Base-by-base conservation (phyloP, 2,888 invertebrate species). In the Limenitis camilla region DNA sequence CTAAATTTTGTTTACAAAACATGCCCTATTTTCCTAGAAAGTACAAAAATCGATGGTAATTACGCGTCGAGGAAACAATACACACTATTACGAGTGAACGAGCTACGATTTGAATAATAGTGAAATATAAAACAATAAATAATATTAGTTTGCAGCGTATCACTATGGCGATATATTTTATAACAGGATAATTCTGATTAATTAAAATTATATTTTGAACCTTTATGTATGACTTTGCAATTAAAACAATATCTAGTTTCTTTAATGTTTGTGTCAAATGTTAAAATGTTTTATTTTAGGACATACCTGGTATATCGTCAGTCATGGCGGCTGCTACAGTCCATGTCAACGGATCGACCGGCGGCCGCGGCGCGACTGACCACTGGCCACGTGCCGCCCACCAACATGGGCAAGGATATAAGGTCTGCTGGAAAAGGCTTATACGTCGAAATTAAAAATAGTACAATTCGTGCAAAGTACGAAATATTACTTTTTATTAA, bases 261-360 rank as follows among this genome's bases (percentile, higher is more conserved):
- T 11, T 35, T n/a, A 31, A 36, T 29, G 42, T 32, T 28, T 32
- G 11, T 47, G 30, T 3, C 19, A 11, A 41, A 40, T 8, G 29
- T 32, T 49, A 4, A 33, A 5, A 41, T 39, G 51, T 55, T 52
- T 56, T 32, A 59, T 56, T 62, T 56, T 53, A 27, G 53, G 64
- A 68, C 61, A 57, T 56, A 86, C 86, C 86, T 81, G 86, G 86
- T 70, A 86, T 85, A 61, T 85, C 86, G 64, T 86, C 86, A 35
- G 78, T 71, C 81, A 81, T 81, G 74, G 61, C 63, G 68, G 59
- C 55, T 52, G 56, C 57, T 49, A 47, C 52, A 52, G 48, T 54
- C 68, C 78, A 78, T 77, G 71, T 68, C 68, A 68, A 68, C 69
- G 72, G 64, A 63, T 70, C 72, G 66, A 67, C 67, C 67, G 59